Percentiles rank a stretch among this genome's conserved stretches.
These are phyloP conservation scores for Myotis yumanensis DNA, from an alignment of 2,113 vertebrate species.

Conservation along the genomic window DNA sequence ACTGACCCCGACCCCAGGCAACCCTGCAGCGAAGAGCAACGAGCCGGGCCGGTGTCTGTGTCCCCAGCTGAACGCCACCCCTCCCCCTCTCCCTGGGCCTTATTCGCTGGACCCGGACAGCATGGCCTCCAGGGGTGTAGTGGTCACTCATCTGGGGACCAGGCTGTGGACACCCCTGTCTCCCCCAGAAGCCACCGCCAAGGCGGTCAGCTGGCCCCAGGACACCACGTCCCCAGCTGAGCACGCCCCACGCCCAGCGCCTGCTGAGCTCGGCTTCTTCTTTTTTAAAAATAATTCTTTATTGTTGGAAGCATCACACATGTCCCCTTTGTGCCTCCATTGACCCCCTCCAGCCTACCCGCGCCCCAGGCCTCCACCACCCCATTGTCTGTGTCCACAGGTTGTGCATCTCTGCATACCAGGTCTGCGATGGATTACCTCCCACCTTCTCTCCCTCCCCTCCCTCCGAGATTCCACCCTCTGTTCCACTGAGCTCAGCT, in stretches of 20 bases:
- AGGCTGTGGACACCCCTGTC: neutral
- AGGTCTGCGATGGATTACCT: too few relatives aligned
- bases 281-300: too few relatives aligned
- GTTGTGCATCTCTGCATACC: too few relatives aligned
- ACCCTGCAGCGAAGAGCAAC: neutral
- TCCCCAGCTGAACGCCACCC: neutral
- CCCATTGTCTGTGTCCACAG: too few relatives aligned
- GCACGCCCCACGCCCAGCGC: fast-evolving
- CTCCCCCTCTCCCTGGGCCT: neutral
- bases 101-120: too few relatives aligned
- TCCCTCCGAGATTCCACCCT: too few relatives aligned
- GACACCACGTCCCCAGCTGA: neutral
- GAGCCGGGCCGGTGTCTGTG: neutral
- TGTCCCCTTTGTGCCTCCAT: too few relatives aligned
- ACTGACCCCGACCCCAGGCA: neutral
- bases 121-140: neutral
- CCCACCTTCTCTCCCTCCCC: too few relatives aligned
- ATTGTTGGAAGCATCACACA: too few relatives aligned
- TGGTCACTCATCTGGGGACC: neutral
- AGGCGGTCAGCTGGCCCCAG: neutral
- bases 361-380: too few relatives aligned
- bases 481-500: too few relatives aligned
- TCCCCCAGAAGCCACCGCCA: fast-evolving
- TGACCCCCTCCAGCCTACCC: too few relatives aligned
- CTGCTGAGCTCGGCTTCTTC: neutral